These are phyloP conservation scores for Heteractis magnifica DNA, from an alignment of 92 coral and sea anemone species.

Conservation along the genomic window DNA sequence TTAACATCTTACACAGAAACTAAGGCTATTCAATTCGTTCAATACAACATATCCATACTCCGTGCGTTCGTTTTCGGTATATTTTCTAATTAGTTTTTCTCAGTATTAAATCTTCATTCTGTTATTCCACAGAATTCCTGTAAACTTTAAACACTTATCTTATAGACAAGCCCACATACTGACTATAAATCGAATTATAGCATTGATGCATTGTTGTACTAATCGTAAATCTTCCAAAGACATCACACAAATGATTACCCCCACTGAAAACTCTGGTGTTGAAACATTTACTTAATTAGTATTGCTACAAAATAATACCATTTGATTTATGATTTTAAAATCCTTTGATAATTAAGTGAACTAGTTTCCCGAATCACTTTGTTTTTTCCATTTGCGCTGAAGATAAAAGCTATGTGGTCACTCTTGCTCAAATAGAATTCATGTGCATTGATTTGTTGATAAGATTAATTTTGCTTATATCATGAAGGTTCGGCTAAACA, in stretches of 20 bases:
- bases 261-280: constrained; percentile 3
- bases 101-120: neutral
- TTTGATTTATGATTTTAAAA: constrained; percentile 38
- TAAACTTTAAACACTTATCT: constrained; percentile 1
- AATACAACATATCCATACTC: neutral
- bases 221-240: constrained; percentile 45
- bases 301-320: neutral
- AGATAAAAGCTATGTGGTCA: constrained; percentile 5
- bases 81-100: neutral
- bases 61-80: constrained; percentile 2
- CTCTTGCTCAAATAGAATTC: neutral
- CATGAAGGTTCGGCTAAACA: neutral
- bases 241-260: constrained; percentile 5
- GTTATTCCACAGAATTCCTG: neutral
- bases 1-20: constrained; percentile 13
- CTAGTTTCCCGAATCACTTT: neutral
- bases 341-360: constrained; percentile 14
- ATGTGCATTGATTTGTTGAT: neutral
- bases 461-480: neutral
- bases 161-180: constrained; percentile 16
- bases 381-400: constrained; percentile 1
- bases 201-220: constrained; percentile 9
- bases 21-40: constrained; percentile 4
- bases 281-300: neutral
- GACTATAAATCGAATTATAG: constrained; percentile 39